Base-by-base conservation (phyloP, 1,140 invertebrate genomes). In the Zaprionus taronus region DNA sequence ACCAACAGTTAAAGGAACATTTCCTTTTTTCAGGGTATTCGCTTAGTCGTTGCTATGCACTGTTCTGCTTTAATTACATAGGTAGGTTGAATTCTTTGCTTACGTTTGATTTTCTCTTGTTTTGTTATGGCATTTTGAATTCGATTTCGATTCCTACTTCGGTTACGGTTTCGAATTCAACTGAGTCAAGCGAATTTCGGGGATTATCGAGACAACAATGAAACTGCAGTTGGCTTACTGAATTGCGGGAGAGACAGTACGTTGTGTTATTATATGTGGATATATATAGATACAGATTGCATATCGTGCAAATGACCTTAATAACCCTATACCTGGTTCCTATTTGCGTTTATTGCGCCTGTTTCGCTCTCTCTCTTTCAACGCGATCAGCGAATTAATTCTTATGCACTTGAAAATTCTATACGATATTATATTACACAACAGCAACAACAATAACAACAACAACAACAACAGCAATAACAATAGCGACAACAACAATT, bases 331-430 rank as follows among this genome's bases (percentile, higher is more conserved):
- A 49, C 53, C 26, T 15, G 7, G 7, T 12, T 49, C 53, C 26
- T 34, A 55, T 28, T 31, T 22, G 41, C 41, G 17, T 24, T 49
- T 2, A 15, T 20, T 20, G 44, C 47, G 31, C 14, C 17, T 14
- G 34, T 51, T 15, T 34, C 12, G 41, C 17, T 12, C 12, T 24
- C 17, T 12, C 12, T 24, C 6, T 44, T 60, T 44, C 24, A 14
- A 26, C 17, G 26, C 17, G 15, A 63, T 75, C 72, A 75, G 72
- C 72, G 67, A 44, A 64, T 71, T 58, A 28, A 22, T 51, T 38
- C 44, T 73, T 77, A 34, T 84, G 73, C 69, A 81, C 81, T 86
- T 82, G 76, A 83, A 72, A 41, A 49, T 47, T 36, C 11, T 6
- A 2, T n/a, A 47, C n/a, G 1, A 24, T 51, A 24, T 84, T 69